A percentile compares a stretch with the other conserved stretches of the same genome.
Evolutionary conservation across 2,888 invertebrate genomes (phyloP).

Genomic region (Rhaphigaster nebulosa): DNA sequence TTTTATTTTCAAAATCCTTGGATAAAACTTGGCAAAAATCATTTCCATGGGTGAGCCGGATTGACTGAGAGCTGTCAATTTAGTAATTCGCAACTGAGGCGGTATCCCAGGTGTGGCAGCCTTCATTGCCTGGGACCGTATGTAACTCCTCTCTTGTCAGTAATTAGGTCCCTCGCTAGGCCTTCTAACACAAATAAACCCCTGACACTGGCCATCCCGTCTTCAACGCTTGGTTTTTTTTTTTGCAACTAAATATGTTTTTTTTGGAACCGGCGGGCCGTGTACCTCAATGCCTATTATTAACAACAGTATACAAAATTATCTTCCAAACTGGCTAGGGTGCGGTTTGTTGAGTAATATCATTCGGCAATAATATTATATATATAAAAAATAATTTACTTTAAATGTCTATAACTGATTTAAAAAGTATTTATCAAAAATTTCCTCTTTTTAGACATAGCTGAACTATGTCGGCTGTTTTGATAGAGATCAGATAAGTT

Average conservation of each 20-base stretch:
- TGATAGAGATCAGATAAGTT: too few relatives aligned
- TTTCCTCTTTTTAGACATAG: too few relatives aligned
- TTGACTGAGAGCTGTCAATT: background rate
- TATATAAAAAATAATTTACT: too few relatives aligned
- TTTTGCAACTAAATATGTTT: conserved; percentile 18
- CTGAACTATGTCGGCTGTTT: too few relatives aligned
- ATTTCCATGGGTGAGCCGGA: background rate
- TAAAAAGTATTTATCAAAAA: too few relatives aligned
- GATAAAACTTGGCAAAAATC: background rate
- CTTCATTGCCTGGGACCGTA: background rate
- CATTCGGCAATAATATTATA: background rate
- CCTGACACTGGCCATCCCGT: conserved; percentile 26
- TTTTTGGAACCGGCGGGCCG: background rate
- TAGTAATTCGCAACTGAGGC: background rate
- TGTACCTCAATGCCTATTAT: background rate
- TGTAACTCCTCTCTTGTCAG: background rate
- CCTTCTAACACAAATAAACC: conserved; percentile 35
- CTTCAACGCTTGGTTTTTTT: background rate
- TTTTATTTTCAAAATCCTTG: background rate
- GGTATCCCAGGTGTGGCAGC: background rate
- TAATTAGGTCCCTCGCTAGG: conserved; percentile 37
- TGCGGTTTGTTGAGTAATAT: background rate
- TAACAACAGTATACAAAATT: background rate
- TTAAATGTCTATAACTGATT: too few relatives aligned
- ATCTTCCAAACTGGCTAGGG: background rate